Conservation (phyloP, 2,113 vertebrate genomes). For the Chlorodrepanis virens region DNA sequence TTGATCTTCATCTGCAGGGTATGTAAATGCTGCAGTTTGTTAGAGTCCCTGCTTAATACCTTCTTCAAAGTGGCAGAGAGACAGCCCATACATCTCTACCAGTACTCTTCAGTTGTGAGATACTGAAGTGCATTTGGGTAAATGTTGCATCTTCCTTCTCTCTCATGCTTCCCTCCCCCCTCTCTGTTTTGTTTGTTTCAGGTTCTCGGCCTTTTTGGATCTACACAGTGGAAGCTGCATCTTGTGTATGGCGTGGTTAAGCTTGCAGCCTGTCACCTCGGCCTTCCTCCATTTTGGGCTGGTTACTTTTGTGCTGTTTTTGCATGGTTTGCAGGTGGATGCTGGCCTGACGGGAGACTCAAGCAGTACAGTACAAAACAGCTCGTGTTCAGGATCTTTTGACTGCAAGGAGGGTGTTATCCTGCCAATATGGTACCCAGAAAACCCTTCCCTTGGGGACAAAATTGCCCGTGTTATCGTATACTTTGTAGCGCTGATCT, state of each 20-base stretch:
- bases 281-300: constrained; percentile 94
- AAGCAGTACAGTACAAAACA: constrained; percentile 77
- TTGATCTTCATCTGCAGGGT: background rate
- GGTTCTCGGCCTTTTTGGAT: constrained; percentile 68
- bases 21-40: constrained; percentile 10
- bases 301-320: constrained; percentile 84
- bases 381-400: constrained; percentile 83
- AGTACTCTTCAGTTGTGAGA: constrained; percentile 27
- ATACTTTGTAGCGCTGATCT: constrained; percentile 98
- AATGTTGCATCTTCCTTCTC: constrained; percentile 33
- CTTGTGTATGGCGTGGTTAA: constrained; percentile 96
- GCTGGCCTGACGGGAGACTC: constrained; percentile 83
- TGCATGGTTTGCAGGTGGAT: constrained; percentile 84
- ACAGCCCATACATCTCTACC: constrained; percentile 37
- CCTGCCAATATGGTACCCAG: constrained; percentile 98
- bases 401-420: constrained; percentile 93
- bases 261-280: constrained; percentile 85
- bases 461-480: constrained; percentile 98
- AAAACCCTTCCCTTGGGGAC: constrained; percentile 97
- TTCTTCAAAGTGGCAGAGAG: constrained; percentile 67
- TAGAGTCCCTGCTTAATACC: constrained; percentile 8
- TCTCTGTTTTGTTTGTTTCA: constrained; percentile 73
- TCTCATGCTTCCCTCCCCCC: constrained; percentile 66
- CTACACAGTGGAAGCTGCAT: constrained; percentile 68
- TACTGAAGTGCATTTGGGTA: constrained; percentile 26